phyloP scores from a whole-genome alignment of 2,113 vertebrate genomes.

The Salvator merianae region DNA sequence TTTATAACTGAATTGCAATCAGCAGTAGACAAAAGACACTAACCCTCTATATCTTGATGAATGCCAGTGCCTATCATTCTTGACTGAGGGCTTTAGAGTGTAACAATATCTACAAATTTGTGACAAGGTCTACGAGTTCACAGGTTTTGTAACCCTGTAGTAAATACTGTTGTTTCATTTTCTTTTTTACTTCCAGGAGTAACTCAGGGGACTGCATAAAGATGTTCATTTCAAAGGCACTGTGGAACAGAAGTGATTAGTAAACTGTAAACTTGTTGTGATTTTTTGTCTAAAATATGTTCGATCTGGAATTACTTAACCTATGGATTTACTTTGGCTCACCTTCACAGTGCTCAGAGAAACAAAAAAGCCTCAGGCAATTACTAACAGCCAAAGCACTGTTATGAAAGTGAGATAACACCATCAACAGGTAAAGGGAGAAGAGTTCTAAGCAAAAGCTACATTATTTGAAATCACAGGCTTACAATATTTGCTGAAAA shows the following conservation, averaged over 20 bases:
- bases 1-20: not conserved
- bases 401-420: not conserved
- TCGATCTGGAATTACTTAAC: not conserved
- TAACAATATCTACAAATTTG: not conserved
- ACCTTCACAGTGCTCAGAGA: not conserved
- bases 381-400: not conserved
- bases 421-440: not conserved
- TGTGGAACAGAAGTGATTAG: not conserved
- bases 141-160: too few species aligned
- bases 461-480: not conserved
- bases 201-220: not conserved
- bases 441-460: too few species aligned
- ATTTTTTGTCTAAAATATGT: not conserved
- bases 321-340: not conserved
- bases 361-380: not conserved
- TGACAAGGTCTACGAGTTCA: too few species aligned
- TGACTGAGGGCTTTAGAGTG: not conserved
- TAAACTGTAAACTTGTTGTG: not conserved
- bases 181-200: not conserved
- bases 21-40: not conserved
- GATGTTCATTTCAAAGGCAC: not conserved
- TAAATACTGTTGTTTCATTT: not conserved
- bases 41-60: not conserved
- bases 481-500: not conserved
- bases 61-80: not conserved